Evolutionary conservation across 1,140 invertebrate genomes (phyloP).

Genomic region (Formica selysi): DNA sequence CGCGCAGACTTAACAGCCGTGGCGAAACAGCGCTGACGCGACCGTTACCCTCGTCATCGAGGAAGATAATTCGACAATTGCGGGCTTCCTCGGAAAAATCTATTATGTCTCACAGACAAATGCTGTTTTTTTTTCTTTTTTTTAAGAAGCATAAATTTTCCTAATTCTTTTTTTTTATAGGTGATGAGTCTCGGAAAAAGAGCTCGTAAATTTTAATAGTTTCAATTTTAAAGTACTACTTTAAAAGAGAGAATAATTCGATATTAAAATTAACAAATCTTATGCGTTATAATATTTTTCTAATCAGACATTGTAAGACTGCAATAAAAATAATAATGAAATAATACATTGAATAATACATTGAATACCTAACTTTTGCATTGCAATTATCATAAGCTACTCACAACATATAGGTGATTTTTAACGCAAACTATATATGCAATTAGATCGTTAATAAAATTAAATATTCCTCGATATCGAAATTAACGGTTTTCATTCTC

Average conservation of each 20-base stretch:
- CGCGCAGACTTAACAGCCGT: conserved; percentile 5
- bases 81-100: not conserved
- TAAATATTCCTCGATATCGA: not conserved
- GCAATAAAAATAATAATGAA: conserved; percentile 6
- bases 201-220: not conserved
- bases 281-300: not conserved
- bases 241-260: not conserved
- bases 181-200: not conserved
- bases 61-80: conserved; percentile 39
- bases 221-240: conserved; percentile 15
- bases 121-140: not conserved
- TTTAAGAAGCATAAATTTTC: not conserved
- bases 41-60: conserved; percentile 14
- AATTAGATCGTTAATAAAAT: conserved; percentile 9
- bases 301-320: not conserved
- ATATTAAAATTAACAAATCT: not conserved
- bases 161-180: not conserved
- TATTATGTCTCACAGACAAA: not conserved
- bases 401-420: not conserved
- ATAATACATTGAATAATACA: not conserved
- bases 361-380: not conserved
- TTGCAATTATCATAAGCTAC: not conserved
- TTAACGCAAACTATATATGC: not conserved
- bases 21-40: conserved; percentile 20
- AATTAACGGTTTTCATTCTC: not conserved